Evolutionary conservation across 1,140 invertebrate genomes (phyloP).

Genomic region (Drosophila arawakana): DNA sequence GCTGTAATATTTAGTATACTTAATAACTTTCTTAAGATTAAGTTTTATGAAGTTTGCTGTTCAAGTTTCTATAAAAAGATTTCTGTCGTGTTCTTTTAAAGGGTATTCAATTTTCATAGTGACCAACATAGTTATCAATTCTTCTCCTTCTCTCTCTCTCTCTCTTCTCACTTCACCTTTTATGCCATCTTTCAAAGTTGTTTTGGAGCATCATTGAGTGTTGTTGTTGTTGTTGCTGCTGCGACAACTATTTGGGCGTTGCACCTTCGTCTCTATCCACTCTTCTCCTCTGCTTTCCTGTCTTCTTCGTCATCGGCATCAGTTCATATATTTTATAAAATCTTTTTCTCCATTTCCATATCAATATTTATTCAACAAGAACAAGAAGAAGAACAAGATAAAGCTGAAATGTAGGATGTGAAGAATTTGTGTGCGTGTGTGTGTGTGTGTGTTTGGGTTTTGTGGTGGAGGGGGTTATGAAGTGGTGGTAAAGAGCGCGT

Average conservation of each 20-base stretch:
- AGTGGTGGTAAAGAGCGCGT: not conserved
- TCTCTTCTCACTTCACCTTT: not conserved
- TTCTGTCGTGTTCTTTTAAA: not conserved
- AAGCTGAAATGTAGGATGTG: too few species aligned
- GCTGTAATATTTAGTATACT: not conserved
- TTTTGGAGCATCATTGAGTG: constrained; percentile 11
- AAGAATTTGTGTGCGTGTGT: too few species aligned
- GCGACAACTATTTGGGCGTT: constrained; percentile 61
- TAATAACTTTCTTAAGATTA: not conserved
- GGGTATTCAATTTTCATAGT: constrained; percentile 15
- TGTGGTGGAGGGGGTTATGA: not conserved
- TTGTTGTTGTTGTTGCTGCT: constrained; percentile 18
- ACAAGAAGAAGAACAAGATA: not conserved
- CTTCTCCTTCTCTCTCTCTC: not conserved
- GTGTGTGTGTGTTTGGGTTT: too few species aligned
- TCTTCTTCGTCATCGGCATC: constrained; percentile 12
- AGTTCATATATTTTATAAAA: constrained; percentile 27
- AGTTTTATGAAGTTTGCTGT: too few species aligned
- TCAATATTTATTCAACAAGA: constrained; percentile 56
- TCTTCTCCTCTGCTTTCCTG: constrained; percentile 1
- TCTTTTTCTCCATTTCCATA: constrained; percentile 46
- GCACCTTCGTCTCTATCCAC: constrained; percentile 23
- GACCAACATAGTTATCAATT: not conserved
- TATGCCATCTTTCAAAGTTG: constrained; percentile 4
- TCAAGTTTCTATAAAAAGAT: too few species aligned